These are phyloP conservation scores for Alligator sinensis DNA, from an alignment of 2,113 vertebrate genomes.

Conservation along the genomic window DNA sequence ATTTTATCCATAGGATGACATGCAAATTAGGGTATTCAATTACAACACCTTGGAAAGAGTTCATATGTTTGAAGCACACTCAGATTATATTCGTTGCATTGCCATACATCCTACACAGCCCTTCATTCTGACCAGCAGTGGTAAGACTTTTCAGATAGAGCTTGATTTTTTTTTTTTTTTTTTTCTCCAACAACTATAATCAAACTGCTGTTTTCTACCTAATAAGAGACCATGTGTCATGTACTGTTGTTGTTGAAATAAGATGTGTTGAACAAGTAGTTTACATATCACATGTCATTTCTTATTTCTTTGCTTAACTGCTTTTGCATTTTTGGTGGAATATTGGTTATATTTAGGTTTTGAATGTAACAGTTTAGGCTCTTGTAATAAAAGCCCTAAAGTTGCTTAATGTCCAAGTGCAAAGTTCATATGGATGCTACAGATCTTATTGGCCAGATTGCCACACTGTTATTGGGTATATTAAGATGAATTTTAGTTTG, in stretches of 20 bases:
- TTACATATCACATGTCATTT: background rate
- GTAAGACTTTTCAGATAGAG: constrained; percentile 72
- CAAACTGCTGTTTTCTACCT: background rate
- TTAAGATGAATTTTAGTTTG: background rate
- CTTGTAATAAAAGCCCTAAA: constrained; percentile 1
- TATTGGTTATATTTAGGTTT: background rate
- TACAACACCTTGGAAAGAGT: constrained; percentile 98
- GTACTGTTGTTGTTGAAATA: background rate
- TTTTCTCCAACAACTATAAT: background rate
- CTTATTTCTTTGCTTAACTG: background rate
- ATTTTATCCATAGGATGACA: constrained; percentile 88
- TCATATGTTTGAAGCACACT: constrained; percentile 99
- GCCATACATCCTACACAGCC: constrained; percentile 97
- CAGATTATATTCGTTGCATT: constrained; percentile 98
- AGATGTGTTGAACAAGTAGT: background rate
- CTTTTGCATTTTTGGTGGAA: constrained; percentile 30
- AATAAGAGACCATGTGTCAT: background rate
- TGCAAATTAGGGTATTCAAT: constrained; percentile 99
- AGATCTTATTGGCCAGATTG: background rate
- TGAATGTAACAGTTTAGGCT: background rate
- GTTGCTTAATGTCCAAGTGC: background rate
- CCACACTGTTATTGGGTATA: background rate
- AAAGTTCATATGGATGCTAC: background rate
- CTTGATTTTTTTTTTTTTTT: background rate
- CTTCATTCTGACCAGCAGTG: constrained; percentile 98